Evolutionary conservation across 1,140 invertebrate genomes (phyloP).

Genomic region (Lerema accius): DNA sequence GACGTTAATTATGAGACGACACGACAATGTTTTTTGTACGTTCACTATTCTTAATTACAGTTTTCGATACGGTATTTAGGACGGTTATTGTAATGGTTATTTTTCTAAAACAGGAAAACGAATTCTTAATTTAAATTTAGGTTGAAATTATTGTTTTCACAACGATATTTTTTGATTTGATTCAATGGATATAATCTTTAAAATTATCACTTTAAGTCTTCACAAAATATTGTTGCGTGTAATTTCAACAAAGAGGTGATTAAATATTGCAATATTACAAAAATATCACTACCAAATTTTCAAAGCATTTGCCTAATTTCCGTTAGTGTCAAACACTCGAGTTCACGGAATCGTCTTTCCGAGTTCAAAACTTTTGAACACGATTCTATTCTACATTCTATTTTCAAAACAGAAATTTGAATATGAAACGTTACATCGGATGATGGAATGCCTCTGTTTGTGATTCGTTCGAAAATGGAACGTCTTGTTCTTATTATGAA

Average conservation of each 20-base stretch:
- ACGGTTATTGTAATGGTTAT: background rate
- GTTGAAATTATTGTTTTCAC: no score
- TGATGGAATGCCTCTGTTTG: slow-evolving; percentile 67
- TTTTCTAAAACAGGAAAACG: background rate
- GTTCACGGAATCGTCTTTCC: slow-evolving; percentile 21
- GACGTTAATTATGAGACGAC: slow-evolving; percentile 68
- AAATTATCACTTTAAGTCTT: no score
- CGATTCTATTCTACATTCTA: slow-evolving; percentile 59
- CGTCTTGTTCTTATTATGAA: slow-evolving; percentile 77
- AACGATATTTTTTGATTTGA: no score
- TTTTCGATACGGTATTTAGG: slow-evolving; percentile 13
- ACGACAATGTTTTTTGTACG: slow-evolving; percentile 28
- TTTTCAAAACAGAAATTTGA: slow-evolving; percentile 75
- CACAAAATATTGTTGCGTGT: no score
- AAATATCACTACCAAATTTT: background rate
- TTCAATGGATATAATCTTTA: no score
- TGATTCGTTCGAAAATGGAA: slow-evolving; percentile 70
- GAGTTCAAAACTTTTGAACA: slow-evolving; percentile 22
- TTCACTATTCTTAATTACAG: slow-evolving; percentile 20
- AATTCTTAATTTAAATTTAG: background rate
- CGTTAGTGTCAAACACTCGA: slow-evolving; percentile 29
- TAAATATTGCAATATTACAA: background rate
- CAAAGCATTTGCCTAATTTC: slow-evolving; percentile 25
- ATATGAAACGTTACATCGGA: slow-evolving; percentile 65
- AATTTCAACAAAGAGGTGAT: no score